Evolutionary conservation across 1,140 invertebrate genomes (phyloP), one percentile per base, ranked within the genome.

Genomic region (Meteorus sp.): DNA sequence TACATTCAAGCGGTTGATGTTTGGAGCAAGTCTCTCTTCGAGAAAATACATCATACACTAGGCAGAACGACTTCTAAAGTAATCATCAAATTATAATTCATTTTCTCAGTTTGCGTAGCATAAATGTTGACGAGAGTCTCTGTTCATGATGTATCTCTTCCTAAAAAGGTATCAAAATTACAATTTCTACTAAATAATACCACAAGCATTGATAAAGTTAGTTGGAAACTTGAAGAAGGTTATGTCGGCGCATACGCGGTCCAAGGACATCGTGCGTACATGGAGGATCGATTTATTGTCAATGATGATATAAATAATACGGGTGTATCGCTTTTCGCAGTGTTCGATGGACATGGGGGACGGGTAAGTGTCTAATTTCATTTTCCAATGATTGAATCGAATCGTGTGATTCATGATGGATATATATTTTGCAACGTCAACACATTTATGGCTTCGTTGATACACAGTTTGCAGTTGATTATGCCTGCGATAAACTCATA

Each of bases 271-370:
- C 82, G 95, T 72, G 85, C 88, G 48, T 88, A 89, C 51, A 97
- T 97, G 95, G 95, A 97, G 84, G 94, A 97, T 78, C 85, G 93
- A 64, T 88, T 88, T 74, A 84, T 86, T 29, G 76, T 87, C 15
- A 81, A 87, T 35, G 79, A 82, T 63, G 80, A 87, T 68, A 79
- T 83, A 54, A 76, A 80, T 59, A 67, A 76, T 41, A 78, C 75
- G 54, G 76, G 75, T 53, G 87, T 95, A 48, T 89, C 91, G 1
- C 81, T 97, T 43, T 96, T 93, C 82, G 94, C 93, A 33, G 87
- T 97, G 53, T 97, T 96, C 78, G 94, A 97, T 83, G 95, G 94
- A 0, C 95, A 97, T 78, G 95, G 94, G 52, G 95, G 94, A 47
- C 91, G 95, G 79, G 88, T 89, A 80, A 72, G n/a, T n/a, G n/a